Conservation (phyloP, 2,113 vertebrate genomes). For the Pelecanus crispus region DNA sequence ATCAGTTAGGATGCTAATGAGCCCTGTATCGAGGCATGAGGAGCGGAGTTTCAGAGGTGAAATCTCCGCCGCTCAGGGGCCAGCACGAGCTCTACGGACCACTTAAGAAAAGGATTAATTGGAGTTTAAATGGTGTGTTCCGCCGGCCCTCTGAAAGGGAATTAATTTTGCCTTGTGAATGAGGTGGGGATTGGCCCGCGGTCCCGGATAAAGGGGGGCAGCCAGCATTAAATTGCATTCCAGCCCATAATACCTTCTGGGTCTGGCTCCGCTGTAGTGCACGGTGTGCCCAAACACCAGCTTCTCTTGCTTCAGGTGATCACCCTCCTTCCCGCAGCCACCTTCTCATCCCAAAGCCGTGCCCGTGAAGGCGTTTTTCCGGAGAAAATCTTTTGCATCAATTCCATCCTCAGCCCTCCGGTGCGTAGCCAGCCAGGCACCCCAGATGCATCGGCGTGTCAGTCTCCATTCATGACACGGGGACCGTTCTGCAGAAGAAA, state of each 20-base stretch:
- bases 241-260: background rate
- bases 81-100: background rate
- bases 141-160: background rate
- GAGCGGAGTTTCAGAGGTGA: background rate
- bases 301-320: background rate
- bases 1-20: background rate
- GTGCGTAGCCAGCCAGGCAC: background rate
- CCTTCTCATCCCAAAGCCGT: background rate
- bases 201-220: background rate
- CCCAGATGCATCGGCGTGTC: background rate
- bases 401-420: background rate
- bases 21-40: background rate
- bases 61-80: background rate
- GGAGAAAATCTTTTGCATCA: background rate
- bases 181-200: background rate
- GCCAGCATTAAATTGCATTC: slow-evolving; percentile 6
- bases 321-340: background rate
- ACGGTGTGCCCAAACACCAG: fast-evolving
- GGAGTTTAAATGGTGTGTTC: slow-evolving; percentile 37
- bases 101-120: slow-evolving; percentile 44
- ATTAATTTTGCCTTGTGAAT: slow-evolving; percentile 14
- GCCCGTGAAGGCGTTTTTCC: background rate
- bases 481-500: background rate
- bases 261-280: background rate
- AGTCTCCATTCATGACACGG: background rate